phyloP scores from a whole-genome alignment of 2,113 vertebrate genomes.

The Petromus typicus region DNA sequence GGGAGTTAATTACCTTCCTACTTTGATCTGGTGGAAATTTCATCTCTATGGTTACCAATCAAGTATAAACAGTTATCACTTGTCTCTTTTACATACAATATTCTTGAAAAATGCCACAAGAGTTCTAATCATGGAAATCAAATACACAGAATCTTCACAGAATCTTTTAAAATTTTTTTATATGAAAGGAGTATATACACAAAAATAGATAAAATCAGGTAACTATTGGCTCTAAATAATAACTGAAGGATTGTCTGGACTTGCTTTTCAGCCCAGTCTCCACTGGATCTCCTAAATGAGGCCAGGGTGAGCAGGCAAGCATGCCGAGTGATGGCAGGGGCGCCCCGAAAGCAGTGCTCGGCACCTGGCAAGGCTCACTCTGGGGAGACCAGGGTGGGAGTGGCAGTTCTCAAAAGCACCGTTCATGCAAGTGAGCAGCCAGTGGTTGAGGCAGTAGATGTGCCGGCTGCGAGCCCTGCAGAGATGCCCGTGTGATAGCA shows the following conservation, averaged over 20 bases:
- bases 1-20: slow-evolving; percentile 78
- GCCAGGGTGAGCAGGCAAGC: neutral
- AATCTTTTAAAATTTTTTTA: slow-evolving; percentile 36
- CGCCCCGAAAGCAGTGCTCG: neutral
- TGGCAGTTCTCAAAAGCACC: neutral
- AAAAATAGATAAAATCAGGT: slow-evolving; percentile 48
- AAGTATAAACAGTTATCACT: slow-evolving; percentile 72
- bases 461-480: neutral
- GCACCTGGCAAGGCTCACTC: neutral
- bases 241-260: neutral
- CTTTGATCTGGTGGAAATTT: slow-evolving; percentile 72
- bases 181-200: slow-evolving; percentile 2
- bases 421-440: neutral
- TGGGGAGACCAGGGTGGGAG: neutral
- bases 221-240: slow-evolving; percentile 57
- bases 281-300: neutral
- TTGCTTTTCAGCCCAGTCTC: slow-evolving; percentile 13
- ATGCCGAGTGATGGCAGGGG: neutral
- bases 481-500: neutral
- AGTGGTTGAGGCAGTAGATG: neutral
- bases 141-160: neutral
- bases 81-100: slow-evolving; percentile 66
- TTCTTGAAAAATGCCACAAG: slow-evolving; percentile 55
- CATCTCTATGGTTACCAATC: slow-evolving; percentile 79
- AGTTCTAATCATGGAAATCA: slow-evolving; percentile 45